phyloP scores from a whole-genome alignment of 2,797 vertebrate genomes.

The Neosalanx taihuensis region DNA sequence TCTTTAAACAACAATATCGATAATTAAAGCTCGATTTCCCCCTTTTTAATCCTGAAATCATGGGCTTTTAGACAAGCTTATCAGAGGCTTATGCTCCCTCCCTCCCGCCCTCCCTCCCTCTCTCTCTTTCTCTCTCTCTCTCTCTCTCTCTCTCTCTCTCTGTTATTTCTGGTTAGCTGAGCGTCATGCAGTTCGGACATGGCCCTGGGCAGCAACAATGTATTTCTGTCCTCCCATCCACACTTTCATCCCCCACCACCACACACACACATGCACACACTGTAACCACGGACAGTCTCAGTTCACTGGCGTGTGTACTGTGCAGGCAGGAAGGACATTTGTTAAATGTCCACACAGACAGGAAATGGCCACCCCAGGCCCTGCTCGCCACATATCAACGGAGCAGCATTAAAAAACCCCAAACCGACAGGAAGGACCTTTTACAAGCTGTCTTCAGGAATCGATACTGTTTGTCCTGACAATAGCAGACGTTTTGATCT shows the following conservation, averaged over 20 bases:
- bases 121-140: constrained; percentile 6
- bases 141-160: constrained; percentile 31
- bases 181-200: constrained; percentile 36
- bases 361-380: background rate
- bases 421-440: background rate
- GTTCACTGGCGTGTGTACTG: constrained; percentile 31
- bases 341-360: background rate
- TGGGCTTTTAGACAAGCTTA: constrained; percentile 39
- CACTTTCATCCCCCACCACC: background rate
- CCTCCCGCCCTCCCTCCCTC: background rate
- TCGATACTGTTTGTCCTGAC: too few species aligned
- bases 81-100: background rate
- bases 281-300: constrained; percentile 27
- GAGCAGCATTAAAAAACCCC: too few species aligned
- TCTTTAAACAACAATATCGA: constrained; percentile 29
- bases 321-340: background rate
- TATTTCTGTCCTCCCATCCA: constrained; percentile 48
- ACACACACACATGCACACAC: constrained; percentile 41
- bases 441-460: too few species aligned
- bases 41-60: constrained; percentile 50
- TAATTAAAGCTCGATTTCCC: constrained; percentile 55
- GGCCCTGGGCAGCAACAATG: constrained; percentile 38
- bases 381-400: too few species aligned
- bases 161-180: constrained; percentile 57
- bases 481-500: too few species aligned